phyloP scores from a whole-genome alignment of 2,888 invertebrate genomes.

The Spodoptera exigua region DNA sequence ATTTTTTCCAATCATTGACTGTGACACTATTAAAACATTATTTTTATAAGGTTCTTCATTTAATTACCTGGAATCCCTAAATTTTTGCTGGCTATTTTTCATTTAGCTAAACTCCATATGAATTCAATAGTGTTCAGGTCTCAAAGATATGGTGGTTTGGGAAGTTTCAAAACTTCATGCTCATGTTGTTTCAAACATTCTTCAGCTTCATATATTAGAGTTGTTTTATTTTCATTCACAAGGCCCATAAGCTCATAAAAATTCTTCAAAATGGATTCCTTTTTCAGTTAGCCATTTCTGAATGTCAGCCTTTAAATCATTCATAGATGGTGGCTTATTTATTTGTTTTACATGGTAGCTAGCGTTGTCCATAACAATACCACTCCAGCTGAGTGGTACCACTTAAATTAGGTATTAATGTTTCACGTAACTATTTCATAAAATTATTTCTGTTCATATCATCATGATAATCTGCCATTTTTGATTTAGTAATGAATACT shows the following conservation, averaged over 20 bases:
- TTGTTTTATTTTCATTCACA: constrained; percentile 7
- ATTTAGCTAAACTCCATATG: constrained; percentile 8
- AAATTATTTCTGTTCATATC: constrained; percentile 51
- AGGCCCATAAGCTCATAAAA: constrained; percentile 4
- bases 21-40: constrained; percentile 8
- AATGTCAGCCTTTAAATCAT: constrained; percentile 6
- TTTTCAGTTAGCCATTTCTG: constrained; percentile 5
- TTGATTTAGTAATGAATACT: constrained; percentile 49
- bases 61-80: constrained; percentile 3
- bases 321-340: constrained; percentile 9
- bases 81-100: constrained; percentile 10
- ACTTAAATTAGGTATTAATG: constrained; percentile 37
- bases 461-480: constrained; percentile 49
- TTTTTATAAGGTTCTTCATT: constrained; percentile 7
- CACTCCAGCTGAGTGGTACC: constrained; percentile 16
- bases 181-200: not conserved
- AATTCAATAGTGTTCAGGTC: constrained; percentile 4
- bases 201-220: constrained; percentile 1
- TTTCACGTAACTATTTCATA: constrained; percentile 38
- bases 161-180: constrained; percentile 2
- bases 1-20: constrained; percentile 6
- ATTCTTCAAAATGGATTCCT: constrained; percentile 4
- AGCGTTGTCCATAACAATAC: constrained; percentile 39
- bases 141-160: not conserved
- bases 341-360: constrained; percentile 24